Evolutionary conservation across 2,797 vertebrate genomes (phyloP).

Genomic region (Allobates femoralis): DNA sequence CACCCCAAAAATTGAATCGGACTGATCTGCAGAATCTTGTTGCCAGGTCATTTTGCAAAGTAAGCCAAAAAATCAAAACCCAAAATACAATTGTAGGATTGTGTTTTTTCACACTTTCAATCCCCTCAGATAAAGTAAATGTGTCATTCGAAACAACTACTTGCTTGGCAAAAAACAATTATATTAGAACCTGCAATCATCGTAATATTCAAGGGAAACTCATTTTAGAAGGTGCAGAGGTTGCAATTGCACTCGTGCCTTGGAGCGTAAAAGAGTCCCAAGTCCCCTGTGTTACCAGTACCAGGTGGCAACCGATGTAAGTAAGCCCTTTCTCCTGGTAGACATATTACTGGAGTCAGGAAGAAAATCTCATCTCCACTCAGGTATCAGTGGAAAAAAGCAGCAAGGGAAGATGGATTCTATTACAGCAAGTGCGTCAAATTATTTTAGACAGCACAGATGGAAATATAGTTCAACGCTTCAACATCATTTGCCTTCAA

Average conservation of each 20-base stretch:
- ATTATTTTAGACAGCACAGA: constrained; percentile 87
- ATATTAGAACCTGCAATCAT: not conserved
- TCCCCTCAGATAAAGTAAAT: too few relatives aligned
- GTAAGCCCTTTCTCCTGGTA: not conserved
- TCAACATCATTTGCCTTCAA: constrained; percentile 95
- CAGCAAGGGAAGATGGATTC: constrained; percentile 83
- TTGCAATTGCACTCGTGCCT: not conserved
- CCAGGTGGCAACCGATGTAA: not conserved
- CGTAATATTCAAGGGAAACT: not conserved
- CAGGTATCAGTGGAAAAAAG: constrained; percentile 84
- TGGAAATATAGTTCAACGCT: constrained; percentile 89
- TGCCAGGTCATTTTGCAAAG: too few relatives aligned
- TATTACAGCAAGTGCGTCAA: constrained; percentile 81
- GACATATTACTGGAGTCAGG: constrained; percentile 7
- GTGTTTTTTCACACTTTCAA: too few relatives aligned
- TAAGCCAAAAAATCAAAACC: too few relatives aligned
- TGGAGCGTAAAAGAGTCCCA: not conserved
- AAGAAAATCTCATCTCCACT: not conserved
- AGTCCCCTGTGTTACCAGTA: not conserved
- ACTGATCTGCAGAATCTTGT: too few relatives aligned
- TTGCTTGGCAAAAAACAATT: not conserved
- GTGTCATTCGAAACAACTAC: too few relatives aligned
- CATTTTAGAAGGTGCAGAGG: too few relatives aligned
- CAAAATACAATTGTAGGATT: too few relatives aligned
- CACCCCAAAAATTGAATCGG: too few relatives aligned